Evolutionary conservation across 1,140 invertebrate species (phyloP), one percentile per base, ranked within the genome.

Genomic region (Brachionus asplanchnoidis): DNA sequence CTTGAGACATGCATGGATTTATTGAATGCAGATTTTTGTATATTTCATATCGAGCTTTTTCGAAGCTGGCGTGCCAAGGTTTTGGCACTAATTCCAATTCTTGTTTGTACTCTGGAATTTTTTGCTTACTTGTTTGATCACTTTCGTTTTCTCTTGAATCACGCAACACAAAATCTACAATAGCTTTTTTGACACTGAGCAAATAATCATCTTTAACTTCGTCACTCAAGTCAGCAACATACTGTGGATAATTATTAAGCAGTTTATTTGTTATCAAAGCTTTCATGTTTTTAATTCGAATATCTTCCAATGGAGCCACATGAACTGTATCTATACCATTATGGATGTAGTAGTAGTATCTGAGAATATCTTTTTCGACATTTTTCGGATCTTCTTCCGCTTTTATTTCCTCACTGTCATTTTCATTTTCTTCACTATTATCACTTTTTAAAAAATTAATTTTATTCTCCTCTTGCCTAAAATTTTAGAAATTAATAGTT

Each of bases 291-390:
- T 91, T 88, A 12, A 93, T 86, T 88, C 91, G 91, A 11, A 87
- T 83, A 7, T 89, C 85, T 73, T 92, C 91, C 86, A 97, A 92
- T 1, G 94, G 93, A 20, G 94, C 93, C 1, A 97, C 94, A 88
- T 95, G 93, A 79, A 93, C 92, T 46, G 95, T 95, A 87, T 95
- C 94, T 42, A 96, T 93, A 0, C 95, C 95, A 89, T 95, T 93
- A 87, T 93, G 93, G 77, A 96, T 93, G 87, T 96, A 97, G 89
- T 95, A 95, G 88, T 95, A 95, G 90, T 97, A 97, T 85, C 94
- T 91, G 32, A 85, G 26, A 11, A 44, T 56, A n/a, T 73, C 53
- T 56, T 77, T 84, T 65, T 60, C 36, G 12, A 46, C n/a, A 46
- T 84, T 50, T 73, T 68, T 86, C 28, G 50, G 36, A 50, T 85